Conservation (phyloP, 2,113 vertebrate species). For the Osmerus eperlanus region DNA sequence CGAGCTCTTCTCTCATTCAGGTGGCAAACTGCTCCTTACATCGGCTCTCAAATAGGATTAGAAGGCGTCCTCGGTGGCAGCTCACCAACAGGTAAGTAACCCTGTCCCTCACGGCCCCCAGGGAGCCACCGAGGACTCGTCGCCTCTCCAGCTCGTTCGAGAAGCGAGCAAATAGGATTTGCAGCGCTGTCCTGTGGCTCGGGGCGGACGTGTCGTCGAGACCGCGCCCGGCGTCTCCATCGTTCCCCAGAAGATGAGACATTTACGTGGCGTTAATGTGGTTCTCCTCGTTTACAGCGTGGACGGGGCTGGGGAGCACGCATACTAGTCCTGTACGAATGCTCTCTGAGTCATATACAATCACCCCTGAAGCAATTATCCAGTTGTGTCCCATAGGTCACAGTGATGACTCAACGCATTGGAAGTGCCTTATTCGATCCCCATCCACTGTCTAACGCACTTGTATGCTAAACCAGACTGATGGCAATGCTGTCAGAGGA, state of each 20-base stretch:
- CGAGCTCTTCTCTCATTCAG: not conserved
- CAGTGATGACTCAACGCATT: slow-evolving; percentile 11
- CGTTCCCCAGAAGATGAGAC: not conserved
- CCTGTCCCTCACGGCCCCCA: not conserved
- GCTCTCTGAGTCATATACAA: no score
- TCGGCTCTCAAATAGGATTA: not conserved
- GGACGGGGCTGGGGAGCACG: no score
- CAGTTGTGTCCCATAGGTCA: no score
- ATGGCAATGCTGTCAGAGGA: slow-evolving; percentile 26
- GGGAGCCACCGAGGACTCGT: no score
- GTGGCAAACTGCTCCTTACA: not conserved
- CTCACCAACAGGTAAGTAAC: not conserved
- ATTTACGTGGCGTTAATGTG: no score
- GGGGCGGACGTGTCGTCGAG: no score
- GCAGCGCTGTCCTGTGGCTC: not conserved
- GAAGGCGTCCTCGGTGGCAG: not conserved
- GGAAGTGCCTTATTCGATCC: not conserved
- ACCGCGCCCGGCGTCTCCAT: not conserved
- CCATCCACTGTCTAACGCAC: not conserved
- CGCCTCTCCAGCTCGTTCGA: not conserved
- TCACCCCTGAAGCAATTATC: no score
- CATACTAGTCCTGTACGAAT: no score
- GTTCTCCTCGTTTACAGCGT: no score
- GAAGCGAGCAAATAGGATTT: not conserved
- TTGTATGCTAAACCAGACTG: not conserved